Conservation (phyloP, 2,113 vertebrate genomes). For the Bos indicus region DNA sequence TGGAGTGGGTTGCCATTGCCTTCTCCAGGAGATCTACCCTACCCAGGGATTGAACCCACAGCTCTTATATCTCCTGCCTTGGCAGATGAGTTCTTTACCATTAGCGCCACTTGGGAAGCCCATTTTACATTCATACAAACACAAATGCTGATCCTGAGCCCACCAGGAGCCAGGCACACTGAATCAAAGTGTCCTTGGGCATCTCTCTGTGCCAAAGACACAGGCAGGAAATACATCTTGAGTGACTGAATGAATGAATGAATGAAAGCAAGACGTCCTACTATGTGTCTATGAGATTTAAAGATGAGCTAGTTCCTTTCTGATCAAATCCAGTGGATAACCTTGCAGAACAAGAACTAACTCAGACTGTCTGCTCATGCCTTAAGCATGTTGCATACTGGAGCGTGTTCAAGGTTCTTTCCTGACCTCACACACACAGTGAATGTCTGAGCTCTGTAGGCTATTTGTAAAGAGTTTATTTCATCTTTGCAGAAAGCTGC, state of each 20-base stretch:
- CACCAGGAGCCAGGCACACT: background rate
- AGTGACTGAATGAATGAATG: background rate
- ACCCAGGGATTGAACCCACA: rapidly evolving
- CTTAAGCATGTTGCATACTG: conserved; percentile 37
- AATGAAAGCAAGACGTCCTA: conserved; percentile 46
- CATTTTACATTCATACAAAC: background rate
- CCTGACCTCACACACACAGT: conserved; percentile 41
- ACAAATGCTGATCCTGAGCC: background rate
- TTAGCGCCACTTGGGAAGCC: background rate
- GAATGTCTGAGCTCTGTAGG: conserved; percentile 42
- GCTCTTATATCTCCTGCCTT: background rate
- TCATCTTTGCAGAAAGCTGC: conserved; percentile 63
- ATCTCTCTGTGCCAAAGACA: background rate
- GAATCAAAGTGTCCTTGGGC: background rate
- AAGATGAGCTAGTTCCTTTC: conserved; percentile 56
- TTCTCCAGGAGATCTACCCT: background rate
- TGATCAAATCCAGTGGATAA: conserved; percentile 64
- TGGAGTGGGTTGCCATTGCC: background rate
- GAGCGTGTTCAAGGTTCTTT: conserved; percentile 37
- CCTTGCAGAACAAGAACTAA: conserved; percentile 49
- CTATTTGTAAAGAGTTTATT: conserved; percentile 67
- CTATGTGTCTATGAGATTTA: conserved; percentile 61
- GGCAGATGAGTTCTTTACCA: background rate
- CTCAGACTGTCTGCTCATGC: conserved; percentile 58
- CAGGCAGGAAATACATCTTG: background rate